Evolutionary conservation across 2,888 invertebrate species (phyloP), one percentile per base, ranked within the genome.

Genomic region (Eupithecia inturbata): DNA sequence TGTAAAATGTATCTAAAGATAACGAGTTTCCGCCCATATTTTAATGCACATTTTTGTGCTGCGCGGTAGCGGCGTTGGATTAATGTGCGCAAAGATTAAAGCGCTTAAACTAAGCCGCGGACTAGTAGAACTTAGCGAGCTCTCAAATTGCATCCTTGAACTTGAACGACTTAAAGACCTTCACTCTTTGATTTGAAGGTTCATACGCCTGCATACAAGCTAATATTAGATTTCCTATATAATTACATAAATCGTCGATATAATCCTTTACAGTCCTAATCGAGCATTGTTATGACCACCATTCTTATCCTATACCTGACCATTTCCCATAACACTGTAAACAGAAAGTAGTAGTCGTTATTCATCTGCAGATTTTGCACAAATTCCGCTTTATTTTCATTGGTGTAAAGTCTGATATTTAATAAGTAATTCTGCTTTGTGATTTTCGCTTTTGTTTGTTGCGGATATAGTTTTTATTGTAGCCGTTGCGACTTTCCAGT

Each of bases 301-400:
- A 81, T 84, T 84, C 81, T 57, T 26, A 14, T 80, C 79, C 78
- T 80, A 80, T 57, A 70, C 78, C 70, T 80, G 77, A 70, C 71
- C 22, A 57, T 57, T 87, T 85, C 84, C 83, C 84, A 87, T 84
- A 87, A 84, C 82, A 84, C 78, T 85, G 82, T 83, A 80, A 82
- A 78, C 84, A 82, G 82, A 87, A 82, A 85, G 80, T 79, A 80
- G 81, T 31, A 36, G 36, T 16, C 26, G 33, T 64, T 45, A 36
- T 36, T 45, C 57, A 26, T 57, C 14, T 57, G 57, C 14, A 57
- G 26, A 26, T 26, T 26, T 26, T 31, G 39, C 22, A 57, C 28
- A 67, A 45, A 33, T 33, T 72, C 57, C 26, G 62, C 31, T 62
- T 16, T 62, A 62, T 62, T 31, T 62, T 62, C 31, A 28, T 62